Percentiles rank a stretch among this genome's conserved stretches.
Evolutionary conservation across 2,797 vertebrate genomes (phyloP).

Genomic region (Onychomys leucogaster): DNA sequence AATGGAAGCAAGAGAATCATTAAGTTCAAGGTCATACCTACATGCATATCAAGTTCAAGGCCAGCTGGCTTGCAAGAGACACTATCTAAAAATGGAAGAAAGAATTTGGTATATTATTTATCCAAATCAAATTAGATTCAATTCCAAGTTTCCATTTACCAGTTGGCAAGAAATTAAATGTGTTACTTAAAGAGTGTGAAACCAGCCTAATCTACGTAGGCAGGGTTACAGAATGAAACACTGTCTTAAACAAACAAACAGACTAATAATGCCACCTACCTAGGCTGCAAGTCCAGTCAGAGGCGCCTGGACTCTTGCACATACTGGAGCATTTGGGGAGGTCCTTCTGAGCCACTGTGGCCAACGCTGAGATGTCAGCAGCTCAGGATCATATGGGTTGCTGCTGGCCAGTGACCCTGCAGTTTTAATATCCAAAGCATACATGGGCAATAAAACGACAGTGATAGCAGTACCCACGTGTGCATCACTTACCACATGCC

Average conservation of each 20-base stretch:
- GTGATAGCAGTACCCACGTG: neutral
- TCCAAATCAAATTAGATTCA: slow-evolving; percentile 51
- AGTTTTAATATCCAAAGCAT: neutral
- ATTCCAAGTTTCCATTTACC: neutral
- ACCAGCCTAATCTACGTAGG: neutral
- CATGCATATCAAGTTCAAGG: neutral
- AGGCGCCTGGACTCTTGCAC: neutral
- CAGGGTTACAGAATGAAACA: neutral
- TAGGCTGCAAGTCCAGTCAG: neutral
- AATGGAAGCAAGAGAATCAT: neutral
- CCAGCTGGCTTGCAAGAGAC: neutral
- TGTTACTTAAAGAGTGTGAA: neutral
- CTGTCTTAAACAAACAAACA: neutral
- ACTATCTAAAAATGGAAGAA: neutral
- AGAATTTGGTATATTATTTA: neutral
- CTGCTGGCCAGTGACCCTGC: neutral
- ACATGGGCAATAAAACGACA: neutral
- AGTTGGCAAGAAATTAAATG: neutral
- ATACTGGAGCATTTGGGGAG: neutral
- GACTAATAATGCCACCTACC: neutral
- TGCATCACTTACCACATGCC: neutral
- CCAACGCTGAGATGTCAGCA: neutral
- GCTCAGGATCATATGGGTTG: neutral
- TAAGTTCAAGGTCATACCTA: neutral
- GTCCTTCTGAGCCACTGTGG: neutral